phyloP scores from a whole-genome alignment of 1,140 invertebrate genomes.

The Pogonomyrmex californicus region DNA sequence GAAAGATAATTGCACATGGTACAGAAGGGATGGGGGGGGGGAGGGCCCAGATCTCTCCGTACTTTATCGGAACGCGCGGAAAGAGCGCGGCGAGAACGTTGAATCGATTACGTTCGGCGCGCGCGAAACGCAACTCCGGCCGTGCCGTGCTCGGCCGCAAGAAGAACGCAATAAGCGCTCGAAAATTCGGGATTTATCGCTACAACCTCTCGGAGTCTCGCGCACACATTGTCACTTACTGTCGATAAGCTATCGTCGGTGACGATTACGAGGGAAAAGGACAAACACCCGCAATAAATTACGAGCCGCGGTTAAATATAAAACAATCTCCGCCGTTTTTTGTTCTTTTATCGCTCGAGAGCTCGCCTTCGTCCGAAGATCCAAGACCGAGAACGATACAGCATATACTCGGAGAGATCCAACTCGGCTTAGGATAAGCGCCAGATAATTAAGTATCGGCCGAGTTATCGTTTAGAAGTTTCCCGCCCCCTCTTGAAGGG shows the following conservation, averaged over 20 bases:
- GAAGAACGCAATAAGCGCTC: conserved; percentile 27
- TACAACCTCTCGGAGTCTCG: conserved; percentile 10
- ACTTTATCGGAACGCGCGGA: not conserved
- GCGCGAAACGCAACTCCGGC: not conserved
- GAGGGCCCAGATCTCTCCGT: not conserved
- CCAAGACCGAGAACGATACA: not conserved
- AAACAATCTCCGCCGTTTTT: not conserved
- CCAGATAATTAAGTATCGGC: not conserved
- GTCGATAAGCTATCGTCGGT: conserved; percentile 64
- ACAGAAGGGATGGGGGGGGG: not conserved
- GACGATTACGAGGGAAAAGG: conserved; percentile 24
- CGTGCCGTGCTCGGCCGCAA: not conserved
- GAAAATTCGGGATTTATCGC: conserved; percentile 63
- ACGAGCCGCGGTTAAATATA: conserved; percentile 6
- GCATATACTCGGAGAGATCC: not conserved
- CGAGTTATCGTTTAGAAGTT: not conserved
- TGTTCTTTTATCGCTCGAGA: conserved; percentile 20
- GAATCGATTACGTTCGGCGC: not conserved
- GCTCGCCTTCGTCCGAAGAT: not conserved
- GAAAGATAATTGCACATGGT: not conserved
- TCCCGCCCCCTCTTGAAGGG: not conserved
- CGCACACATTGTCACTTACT: conserved; percentile 41
- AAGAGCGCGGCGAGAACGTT: not conserved
- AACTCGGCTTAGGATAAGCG: not conserved
- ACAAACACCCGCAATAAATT: conserved; percentile 13